Evolutionary conservation across 2,888 invertebrate species (phyloP), one percentile per base, ranked within the genome.

Genomic region (Tanytarsus gracilentus): DNA sequence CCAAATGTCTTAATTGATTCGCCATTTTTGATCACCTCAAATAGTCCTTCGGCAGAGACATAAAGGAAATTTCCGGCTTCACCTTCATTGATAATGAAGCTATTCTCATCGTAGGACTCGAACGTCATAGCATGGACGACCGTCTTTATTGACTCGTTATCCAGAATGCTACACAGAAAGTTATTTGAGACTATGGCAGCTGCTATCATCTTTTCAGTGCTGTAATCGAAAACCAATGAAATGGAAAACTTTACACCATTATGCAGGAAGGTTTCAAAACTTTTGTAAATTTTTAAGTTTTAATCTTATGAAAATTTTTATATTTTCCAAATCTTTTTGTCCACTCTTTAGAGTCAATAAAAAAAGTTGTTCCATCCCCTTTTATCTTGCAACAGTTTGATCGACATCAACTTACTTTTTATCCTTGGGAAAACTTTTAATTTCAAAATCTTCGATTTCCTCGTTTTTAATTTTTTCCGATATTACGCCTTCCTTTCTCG

Each of bases 1-100:
- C 86, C 85, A 71, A 97, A 87, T 62, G 79, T 85, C 40, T 85
- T 85, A 49, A 94, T 82, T 3, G 83, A 80, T 68, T 84, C 81
- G 8, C 82, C 86, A 44, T 85, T 84, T 68, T 93, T 86, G 30
- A 88, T 80, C 11, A 96, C 90, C 71, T 94, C 89, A 68, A 89
- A 86, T 64, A 84, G 83, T 23, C 96, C 96, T 64, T 85, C 83
- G 65, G 88, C 87, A 0, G 90, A 89, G 1, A 94, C 88, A 69
- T 83, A 95, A 60, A 95, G 79, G 69, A 93, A 88, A 59, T 89
- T 86, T 18, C 95, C 89, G 63, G 84, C 82, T 69, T 89, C 88
- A 27, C 88, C 88, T 70, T 89, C 88, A 29, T 81, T 79, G 64
- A 89, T 87, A 62, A 90, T 87, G 63, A 82, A 80, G 64, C 83